Evolutionary conservation across 2,113 vertebrate genomes (phyloP).

Genomic region (Leuciscus idus): DNA sequence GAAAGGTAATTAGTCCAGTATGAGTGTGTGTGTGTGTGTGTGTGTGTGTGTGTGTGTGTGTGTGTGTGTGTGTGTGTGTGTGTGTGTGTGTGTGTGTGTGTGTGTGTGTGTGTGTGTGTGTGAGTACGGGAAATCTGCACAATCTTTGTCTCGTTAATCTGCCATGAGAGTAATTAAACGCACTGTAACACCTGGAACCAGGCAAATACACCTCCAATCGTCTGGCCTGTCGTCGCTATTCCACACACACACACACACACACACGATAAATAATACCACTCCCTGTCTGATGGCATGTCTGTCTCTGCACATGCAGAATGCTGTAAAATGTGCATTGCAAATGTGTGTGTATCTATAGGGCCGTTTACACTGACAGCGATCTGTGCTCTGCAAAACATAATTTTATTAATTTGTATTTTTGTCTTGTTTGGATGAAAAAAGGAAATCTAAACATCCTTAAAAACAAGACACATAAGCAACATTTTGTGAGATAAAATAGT

Average conservation of each 20-base stretch:
- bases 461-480: not conserved
- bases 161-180: constrained; percentile 61
- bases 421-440: not conserved
- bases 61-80: too few relatives aligned
- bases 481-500: not conserved
- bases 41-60: too few relatives aligned
- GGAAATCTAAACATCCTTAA: not conserved
- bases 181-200: constrained; percentile 59
- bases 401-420: not conserved
- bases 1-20: too few relatives aligned
- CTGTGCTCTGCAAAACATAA: not conserved
- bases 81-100: constrained; percentile 33
- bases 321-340: not conserved
- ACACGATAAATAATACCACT: not conserved
- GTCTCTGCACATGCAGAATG: not conserved
- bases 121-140: not conserved
- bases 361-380: not conserved
- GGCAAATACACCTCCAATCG: constrained; percentile 36
- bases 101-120: constrained; percentile 37
- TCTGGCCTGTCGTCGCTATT: constrained; percentile 40
- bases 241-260: not conserved
- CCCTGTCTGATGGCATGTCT: not conserved
- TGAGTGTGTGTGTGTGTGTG: too few relatives aligned
- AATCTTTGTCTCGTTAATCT: constrained; percentile 60
- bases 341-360: not conserved